Conservation (phyloP, 2,888 invertebrate species). For the Asteroscopus sphinx region DNA sequence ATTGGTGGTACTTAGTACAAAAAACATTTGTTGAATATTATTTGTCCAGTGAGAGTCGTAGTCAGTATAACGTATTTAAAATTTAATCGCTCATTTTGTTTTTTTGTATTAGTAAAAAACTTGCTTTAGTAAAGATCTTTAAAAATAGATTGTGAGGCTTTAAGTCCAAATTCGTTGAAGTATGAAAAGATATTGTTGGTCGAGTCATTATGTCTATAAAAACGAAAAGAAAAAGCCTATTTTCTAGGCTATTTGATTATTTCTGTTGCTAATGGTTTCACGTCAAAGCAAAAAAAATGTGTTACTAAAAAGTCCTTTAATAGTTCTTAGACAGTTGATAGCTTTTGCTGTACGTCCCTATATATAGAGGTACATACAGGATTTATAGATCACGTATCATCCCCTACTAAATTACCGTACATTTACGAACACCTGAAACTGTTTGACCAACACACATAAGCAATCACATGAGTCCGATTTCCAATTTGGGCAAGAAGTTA, state of each 20-base stretch:
- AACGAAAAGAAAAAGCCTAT: slow-evolving; percentile 13
- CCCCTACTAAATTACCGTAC: slow-evolving; percentile 25
- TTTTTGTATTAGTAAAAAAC: too few relatives aligned
- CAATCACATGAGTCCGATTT: slow-evolving; percentile 53
- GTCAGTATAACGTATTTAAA: too few relatives aligned
- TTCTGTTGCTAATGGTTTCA: slow-evolving; percentile 35
- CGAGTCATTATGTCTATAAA: slow-evolving; percentile 3
- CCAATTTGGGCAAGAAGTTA: slow-evolving; percentile 54
- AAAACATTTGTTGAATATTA: too few relatives aligned
- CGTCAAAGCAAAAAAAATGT: slow-evolving; percentile 24
- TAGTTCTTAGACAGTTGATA: slow-evolving; percentile 22
- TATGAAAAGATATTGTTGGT: slow-evolving; percentile 23
- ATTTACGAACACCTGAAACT: slow-evolving; percentile 49
- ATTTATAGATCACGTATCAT: slow-evolving; percentile 33
- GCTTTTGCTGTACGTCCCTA: too few relatives aligned
- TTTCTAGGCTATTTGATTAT: slow-evolving; percentile 41
- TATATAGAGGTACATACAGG: neutral
- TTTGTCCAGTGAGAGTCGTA: too few relatives aligned
- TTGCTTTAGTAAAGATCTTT: slow-evolving; percentile 13
- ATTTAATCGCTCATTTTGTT: too few relatives aligned
- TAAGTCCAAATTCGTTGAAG: slow-evolving; percentile 6
- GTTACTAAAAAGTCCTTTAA: slow-evolving; percentile 15
- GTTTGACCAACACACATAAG: slow-evolving; percentile 50
- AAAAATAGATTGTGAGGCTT: slow-evolving; percentile 33
- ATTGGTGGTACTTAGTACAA: too few relatives aligned